A percentile compares a stretch with the other conserved stretches of the same genome.
phyloP scores from a whole-genome alignment of 2,888 invertebrate genomes.

The Eurois occulta region DNA sequence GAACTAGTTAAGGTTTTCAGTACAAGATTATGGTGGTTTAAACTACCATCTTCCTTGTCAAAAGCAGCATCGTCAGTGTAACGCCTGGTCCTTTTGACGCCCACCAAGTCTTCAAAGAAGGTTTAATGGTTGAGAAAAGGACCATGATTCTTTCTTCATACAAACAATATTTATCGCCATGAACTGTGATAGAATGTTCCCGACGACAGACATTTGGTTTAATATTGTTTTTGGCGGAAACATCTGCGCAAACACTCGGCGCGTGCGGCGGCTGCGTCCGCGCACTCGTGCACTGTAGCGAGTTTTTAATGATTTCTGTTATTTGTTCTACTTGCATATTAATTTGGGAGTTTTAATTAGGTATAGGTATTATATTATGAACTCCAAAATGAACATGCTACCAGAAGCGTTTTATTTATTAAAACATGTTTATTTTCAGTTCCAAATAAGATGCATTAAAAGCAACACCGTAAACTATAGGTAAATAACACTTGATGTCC shows the following conservation, averaged over 20 bases:
- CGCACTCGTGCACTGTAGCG: constrained; percentile 24
- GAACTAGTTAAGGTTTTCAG: background rate
- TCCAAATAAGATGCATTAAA: background rate
- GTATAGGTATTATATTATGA: background rate
- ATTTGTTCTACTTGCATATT: constrained; percentile 31
- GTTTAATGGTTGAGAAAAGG: too few relatives aligned
- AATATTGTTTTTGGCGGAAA: constrained; percentile 47
- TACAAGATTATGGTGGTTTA: background rate
- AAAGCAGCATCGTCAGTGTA: background rate
- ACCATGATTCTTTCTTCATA: background rate
- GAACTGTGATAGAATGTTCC: constrained; percentile 18
- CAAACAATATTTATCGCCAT: background rate
- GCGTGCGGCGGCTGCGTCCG: constrained; percentile 59
- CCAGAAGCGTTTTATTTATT: background rate
- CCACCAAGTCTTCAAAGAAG: background rate
- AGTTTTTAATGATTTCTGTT: constrained; percentile 20
- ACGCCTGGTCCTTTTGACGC: background rate
- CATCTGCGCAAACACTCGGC: constrained; percentile 62
- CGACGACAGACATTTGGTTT: constrained; percentile 20
- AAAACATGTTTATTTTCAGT: background rate
- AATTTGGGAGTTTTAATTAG: constrained; percentile 3
- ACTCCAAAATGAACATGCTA: background rate
- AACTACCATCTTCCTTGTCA: background rate
- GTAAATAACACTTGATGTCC: background rate
- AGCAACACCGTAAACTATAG: too few relatives aligned